Conservation (phyloP, 1,140 invertebrate genomes). For the Belonocnema kinseyi region DNA sequence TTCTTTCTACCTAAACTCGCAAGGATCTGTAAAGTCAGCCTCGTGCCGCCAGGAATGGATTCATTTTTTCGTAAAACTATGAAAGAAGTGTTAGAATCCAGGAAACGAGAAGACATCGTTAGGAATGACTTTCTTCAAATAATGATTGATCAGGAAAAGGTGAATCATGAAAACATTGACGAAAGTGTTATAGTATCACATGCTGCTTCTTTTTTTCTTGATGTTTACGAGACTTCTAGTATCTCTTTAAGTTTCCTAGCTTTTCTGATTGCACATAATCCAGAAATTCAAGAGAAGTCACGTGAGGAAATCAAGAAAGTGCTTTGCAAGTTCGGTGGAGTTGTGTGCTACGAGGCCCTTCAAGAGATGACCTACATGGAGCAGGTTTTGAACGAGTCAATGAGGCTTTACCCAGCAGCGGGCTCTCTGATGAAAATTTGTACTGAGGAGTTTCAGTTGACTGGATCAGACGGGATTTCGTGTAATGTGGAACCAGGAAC, state of each 20-base stretch:
- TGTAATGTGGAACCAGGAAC: slow-evolving; percentile 53
- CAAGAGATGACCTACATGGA: slow-evolving; percentile 78
- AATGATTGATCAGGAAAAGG: slow-evolving; percentile 42
- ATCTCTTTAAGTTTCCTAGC: slow-evolving; percentile 58
- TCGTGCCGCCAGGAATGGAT: slow-evolving; percentile 35
- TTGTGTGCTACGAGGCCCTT: slow-evolving; percentile 78
- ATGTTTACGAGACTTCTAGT: slow-evolving; percentile 76
- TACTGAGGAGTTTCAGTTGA: slow-evolving; percentile 58
- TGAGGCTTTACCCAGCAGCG: slow-evolving; percentile 65
- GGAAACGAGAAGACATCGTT: not conserved
- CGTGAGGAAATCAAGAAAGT: slow-evolving; percentile 73
- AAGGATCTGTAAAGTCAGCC: not conserved
- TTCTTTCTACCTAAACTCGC: slow-evolving; percentile 30
- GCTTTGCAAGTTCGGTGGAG: slow-evolving; percentile 71
- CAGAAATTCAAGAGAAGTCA: slow-evolving; percentile 72
- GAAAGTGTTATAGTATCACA: slow-evolving; percentile 46
- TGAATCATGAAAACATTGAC: slow-evolving; percentile 48
- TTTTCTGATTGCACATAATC: slow-evolving; percentile 67
- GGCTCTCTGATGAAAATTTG: slow-evolving; percentile 58
- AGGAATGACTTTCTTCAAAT: slow-evolving; percentile 59
- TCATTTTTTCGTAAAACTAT: slow-evolving; percentile 46
- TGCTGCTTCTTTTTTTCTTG: slow-evolving; percentile 60
- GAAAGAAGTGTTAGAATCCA: slow-evolving; percentile 32
- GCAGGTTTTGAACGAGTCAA: slow-evolving; percentile 74
- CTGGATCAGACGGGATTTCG: slow-evolving; percentile 49